Evolutionary conservation across 2,113 vertebrate species (phyloP).

Genomic region (Patagioenas fasciata): DNA sequence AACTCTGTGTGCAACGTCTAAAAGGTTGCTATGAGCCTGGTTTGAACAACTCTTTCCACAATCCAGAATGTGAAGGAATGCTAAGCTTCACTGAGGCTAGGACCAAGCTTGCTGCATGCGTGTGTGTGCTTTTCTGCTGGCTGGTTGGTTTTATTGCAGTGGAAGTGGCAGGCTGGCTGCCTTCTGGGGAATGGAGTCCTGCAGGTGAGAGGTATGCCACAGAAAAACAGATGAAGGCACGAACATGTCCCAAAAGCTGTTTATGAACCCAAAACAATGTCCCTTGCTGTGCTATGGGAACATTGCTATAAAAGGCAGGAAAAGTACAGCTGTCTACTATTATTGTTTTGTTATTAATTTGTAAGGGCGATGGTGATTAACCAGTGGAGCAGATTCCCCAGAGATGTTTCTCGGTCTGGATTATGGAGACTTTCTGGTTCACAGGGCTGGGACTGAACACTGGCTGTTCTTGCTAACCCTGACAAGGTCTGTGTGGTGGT

Average conservation of each 20-base stretch:
- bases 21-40: slow-evolving; percentile 65
- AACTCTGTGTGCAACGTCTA: slow-evolving; percentile 51
- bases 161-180: neutral
- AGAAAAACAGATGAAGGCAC: neutral
- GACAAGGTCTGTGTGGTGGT: neutral
- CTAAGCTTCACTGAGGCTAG: neutral
- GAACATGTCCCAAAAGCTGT: neutral
- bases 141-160: neutral
- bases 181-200: neutral
- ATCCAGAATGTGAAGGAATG: slow-evolving; percentile 40
- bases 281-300: neutral
- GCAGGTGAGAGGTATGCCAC: neutral
- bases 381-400: neutral
- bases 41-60: slow-evolving; percentile 66
- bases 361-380: neutral
- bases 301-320: neutral
- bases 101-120: neutral
- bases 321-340: slow-evolving; percentile 10
- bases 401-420: neutral
- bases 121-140: neutral
- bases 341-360: slow-evolving; percentile 36
- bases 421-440: neutral
- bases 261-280: neutral
- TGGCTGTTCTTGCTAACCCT: neutral
- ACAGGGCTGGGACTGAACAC: neutral